Percentiles rank a stretch among this genome's conserved stretches.
These are phyloP conservation scores for Aelia acuminata DNA, from an alignment of 2,888 invertebrate genomes.

Conservation along the genomic window DNA sequence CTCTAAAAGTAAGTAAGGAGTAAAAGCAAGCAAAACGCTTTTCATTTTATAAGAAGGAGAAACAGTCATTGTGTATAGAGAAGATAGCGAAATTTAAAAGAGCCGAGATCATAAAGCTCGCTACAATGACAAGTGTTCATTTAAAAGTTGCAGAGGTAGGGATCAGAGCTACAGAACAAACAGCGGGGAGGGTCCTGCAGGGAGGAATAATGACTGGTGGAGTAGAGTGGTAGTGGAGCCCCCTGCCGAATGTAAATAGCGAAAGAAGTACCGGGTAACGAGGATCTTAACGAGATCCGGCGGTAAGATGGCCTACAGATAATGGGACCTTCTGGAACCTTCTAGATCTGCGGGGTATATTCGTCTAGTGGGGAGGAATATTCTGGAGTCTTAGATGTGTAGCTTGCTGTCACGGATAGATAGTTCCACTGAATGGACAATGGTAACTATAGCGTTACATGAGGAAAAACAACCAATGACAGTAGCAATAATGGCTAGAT, in stretches of 20 bases:
- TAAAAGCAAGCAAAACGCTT: background rate
- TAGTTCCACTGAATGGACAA: too few relatives aligned
- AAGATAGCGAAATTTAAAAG: conserved; percentile 14
- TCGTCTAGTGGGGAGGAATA: background rate
- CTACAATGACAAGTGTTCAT: conserved; percentile 33
- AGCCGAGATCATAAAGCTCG: background rate
- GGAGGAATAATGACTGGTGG: background rate
- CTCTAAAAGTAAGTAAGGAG: too few relatives aligned
- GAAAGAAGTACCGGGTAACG: background rate
- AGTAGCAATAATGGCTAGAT: too few relatives aligned
- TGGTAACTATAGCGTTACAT: too few relatives aligned
- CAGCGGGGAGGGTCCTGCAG: background rate
- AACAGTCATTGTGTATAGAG: background rate
- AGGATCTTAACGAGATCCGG: conserved; percentile 33
- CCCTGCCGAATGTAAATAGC: conserved; percentile 12
- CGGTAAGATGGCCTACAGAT: background rate
- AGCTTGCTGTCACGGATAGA: background rate
- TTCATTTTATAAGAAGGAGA: background rate
- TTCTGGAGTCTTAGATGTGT: background rate
- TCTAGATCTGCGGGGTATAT: background rate
- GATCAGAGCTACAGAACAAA: background rate
- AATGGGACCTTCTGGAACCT: background rate
- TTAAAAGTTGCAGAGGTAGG: conserved; percentile 17
- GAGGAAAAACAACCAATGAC: too few relatives aligned
- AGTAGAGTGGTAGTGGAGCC: background rate